Evolutionary conservation across 2,888 invertebrate species (phyloP), one percentile per base, ranked within the genome.

Genomic region (Fragum sueziense): DNA sequence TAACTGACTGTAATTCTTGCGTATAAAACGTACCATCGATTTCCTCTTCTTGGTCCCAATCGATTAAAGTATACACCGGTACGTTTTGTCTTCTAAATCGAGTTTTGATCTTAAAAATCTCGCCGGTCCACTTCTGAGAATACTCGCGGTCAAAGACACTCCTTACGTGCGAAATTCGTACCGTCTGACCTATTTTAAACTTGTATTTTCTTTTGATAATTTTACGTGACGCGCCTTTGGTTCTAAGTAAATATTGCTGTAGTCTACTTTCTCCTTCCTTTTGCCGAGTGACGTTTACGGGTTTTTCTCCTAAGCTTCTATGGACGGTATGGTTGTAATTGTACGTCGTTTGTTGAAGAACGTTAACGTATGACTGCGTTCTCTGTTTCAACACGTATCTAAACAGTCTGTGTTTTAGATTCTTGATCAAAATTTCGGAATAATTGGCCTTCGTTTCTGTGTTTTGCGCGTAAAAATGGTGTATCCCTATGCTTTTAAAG

Each of bases 371-470:
- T n/a, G 41, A 22, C 27, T 69, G 17, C 11, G 68, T 76, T 59
- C 61, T 70, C 1, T 69, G 41, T n/a, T 80, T 76, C 31, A 80
- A 20, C 61, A 80, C n/a, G 22, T 76, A 76, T 29, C 74, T 72
- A 76, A 73, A 76, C 14, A 80, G 11, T 22, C 61, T 80, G 31
- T 80, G 80, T 70, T 73, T 74, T 14, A 76, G n/a, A 17, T 69
- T 76, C 17, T 76, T 79, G n/a, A 79, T 79, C 11, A 74, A 51
- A 17, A 73, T 34, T 54, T 79, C 79, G 2, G 71, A 71, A 20
- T 76, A 82, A 27, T 73, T 69, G 22, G 76, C 78, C 59, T 79
- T 82, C 0, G 79, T 82, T 52, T 82, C 82, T 2, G 70, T 80
- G 41, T 79, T 79, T 9, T 34, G 34, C n/a, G 79, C 29, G 27